Percentiles rank a stretch among this genome's conserved stretches.
Conservation (phyloP, 1,140 invertebrate genomes). For the Atta cephalotes region DNA sequence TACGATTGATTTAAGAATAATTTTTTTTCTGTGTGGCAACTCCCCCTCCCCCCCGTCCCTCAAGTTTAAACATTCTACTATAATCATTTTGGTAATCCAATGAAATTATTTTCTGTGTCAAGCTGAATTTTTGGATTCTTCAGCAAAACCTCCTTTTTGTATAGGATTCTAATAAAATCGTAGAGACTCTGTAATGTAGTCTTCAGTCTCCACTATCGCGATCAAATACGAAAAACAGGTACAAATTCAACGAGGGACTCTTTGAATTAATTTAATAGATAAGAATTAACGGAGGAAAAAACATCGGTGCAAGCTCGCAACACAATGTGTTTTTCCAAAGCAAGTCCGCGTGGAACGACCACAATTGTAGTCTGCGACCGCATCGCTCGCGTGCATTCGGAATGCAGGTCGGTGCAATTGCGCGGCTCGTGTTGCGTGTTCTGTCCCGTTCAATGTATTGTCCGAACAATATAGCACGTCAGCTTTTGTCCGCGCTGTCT, state of each 20-base stretch:
- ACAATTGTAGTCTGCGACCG: slow-evolving; percentile 61
- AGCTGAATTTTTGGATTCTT: too few species aligned
- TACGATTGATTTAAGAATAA: too few species aligned
- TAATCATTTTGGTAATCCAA: too few species aligned
- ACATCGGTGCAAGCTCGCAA: not conserved
- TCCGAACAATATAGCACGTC: slow-evolving; percentile 60
- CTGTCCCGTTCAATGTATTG: slow-evolving; percentile 50
- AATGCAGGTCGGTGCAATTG: slow-evolving; percentile 63
- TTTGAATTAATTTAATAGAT: not conserved
- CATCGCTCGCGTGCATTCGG: slow-evolving; percentile 61
- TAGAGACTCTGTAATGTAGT: too few species aligned
- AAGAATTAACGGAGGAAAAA: slow-evolving; percentile 16
- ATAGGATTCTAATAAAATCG: too few species aligned
- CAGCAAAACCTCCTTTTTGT: too few species aligned
- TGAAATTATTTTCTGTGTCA: too few species aligned
- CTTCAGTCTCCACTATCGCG: not conserved
- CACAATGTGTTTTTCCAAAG: slow-evolving; percentile 32
- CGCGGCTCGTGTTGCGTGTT: slow-evolving; percentile 56
- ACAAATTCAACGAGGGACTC: not conserved
- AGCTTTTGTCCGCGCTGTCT: slow-evolving; percentile 56
- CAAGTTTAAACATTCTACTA: too few species aligned
- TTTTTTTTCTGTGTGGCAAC: too few species aligned
- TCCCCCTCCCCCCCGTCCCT: too few species aligned
- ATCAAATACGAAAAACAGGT: not conserved
- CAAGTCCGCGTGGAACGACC: slow-evolving; percentile 17